These are phyloP conservation scores for Zosterops japonicus DNA, from an alignment of 2,113 vertebrate genomes.

Conservation along the genomic window DNA sequence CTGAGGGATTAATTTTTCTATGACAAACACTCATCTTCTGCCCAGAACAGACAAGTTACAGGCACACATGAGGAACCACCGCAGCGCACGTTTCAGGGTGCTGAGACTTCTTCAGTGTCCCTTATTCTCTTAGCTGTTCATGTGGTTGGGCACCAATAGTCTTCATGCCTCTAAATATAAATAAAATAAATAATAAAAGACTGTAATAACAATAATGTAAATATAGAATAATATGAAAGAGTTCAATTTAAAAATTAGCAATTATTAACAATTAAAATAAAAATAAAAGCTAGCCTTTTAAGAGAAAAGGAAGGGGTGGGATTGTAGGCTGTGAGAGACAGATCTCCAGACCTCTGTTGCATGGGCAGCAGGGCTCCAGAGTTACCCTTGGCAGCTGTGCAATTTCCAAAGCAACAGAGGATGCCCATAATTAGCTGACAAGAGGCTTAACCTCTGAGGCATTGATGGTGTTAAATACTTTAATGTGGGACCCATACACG, in stretches of 20 bases:
- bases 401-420: not conserved
- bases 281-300: not conserved
- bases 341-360: not conserved
- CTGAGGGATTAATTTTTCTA: not conserved
- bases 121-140: not conserved
- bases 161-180: not conserved
- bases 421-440: not conserved
- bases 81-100: fast-evolving
- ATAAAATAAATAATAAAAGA: not conserved
- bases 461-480: not conserved
- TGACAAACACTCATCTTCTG: not conserved
- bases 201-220: not conserved
- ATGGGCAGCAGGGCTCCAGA: not conserved
- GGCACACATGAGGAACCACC: not conserved
- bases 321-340: not conserved
- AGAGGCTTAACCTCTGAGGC: not conserved
- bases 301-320: not conserved
- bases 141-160: not conserved
- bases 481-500: not conserved
- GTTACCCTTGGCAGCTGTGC: not conserved
- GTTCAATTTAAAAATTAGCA: fast-evolving
- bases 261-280: not conserved
- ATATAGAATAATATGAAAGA: not conserved
- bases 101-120: not conserved
- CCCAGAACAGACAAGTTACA: not conserved